A percentile compares a stretch with the other conserved stretches of the same genome.
These are phyloP conservation scores for Chloroceryle amazona DNA, from an alignment of 2,797 vertebrate species.

Conservation along the genomic window DNA sequence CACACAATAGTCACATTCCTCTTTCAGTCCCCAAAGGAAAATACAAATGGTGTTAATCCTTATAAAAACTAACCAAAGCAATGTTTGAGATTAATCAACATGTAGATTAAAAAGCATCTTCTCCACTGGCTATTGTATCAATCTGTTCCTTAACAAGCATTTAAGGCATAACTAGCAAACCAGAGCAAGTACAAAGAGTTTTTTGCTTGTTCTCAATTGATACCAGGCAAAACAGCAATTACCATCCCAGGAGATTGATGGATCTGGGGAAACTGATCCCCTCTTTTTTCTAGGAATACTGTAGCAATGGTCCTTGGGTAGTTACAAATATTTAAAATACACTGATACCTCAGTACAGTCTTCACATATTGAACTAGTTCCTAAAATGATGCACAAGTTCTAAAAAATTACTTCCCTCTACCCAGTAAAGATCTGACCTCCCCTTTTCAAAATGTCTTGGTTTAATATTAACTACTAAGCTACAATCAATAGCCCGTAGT, in stretches of 20 bases:
- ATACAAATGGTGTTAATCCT: not conserved
- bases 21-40: not conserved
- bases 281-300: not conserved
- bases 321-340: not conserved
- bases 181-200: not conserved
- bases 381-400: not conserved
- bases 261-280: not conserved
- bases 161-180: not conserved
- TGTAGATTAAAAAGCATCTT: not conserved
- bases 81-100: not conserved
- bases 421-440: not conserved
- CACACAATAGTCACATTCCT: not conserved
- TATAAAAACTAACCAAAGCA: not conserved
- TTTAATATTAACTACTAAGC: not conserved
- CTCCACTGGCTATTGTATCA: not conserved
- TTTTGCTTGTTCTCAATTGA: not conserved
- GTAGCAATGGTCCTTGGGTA: not conserved
- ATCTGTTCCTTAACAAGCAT: not conserved
- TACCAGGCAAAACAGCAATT: not conserved
- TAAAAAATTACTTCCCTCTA: not conserved
- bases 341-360: not conserved
- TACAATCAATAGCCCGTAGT: not conserved
- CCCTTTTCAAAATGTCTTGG: not conserved
- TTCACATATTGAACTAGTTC: not conserved
- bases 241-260: not conserved